These are phyloP conservation scores for human DNA, from an alignment of 2,113 vertebrate genomes.

Conservation along the genomic window GRCh38 chr11:104726501-104727000, in stretches of 20 bases:
- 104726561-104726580: not conserved
- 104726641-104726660: not conserved
- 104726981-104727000: not conserved
- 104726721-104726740: not conserved
- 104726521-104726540: not conserved
- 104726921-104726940: not conserved
- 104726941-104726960: not conserved
- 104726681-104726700: not conserved
- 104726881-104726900: not conserved
- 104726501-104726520: not conserved
- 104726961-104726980: slow-evolving; percentile 32
- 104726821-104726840: not conserved
- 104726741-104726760: not conserved
- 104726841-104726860: not conserved
- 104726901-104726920: not conserved
- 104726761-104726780: not conserved
- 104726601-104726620: not conserved
- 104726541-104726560: not conserved
- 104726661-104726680: not conserved
- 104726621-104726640: not conserved
- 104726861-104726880: not conserved
- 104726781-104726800: not conserved
- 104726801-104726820: not conserved
- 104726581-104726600: not conserved
- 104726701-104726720: not conserved